These are phyloP conservation scores for Microplitis mediator DNA, from an alignment of 1,140 invertebrate genomes.

Conservation along the genomic window DNA sequence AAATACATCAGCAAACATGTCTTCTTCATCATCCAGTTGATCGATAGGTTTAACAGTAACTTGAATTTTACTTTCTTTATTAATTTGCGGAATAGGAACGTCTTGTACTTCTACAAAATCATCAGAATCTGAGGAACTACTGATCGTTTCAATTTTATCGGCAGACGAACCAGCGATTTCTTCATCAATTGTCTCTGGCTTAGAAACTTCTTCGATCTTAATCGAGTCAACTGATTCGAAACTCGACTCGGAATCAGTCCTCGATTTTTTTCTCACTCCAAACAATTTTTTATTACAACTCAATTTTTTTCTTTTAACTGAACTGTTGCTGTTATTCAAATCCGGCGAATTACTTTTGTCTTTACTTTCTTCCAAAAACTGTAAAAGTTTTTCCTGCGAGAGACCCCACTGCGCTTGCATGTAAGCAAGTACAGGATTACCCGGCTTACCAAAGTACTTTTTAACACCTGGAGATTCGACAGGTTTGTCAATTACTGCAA, in stretches of 20 bases:
- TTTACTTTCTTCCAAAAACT: conserved; percentile 65
- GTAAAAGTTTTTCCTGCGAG: conserved; percentile 69
- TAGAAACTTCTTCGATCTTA: conserved; percentile 10
- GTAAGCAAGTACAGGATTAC: conserved; percentile 65
- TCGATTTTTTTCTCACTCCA: background rate
- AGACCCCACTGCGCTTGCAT: conserved; percentile 78
- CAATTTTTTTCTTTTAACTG: background rate
- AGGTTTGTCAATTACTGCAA: conserved; percentile 27
- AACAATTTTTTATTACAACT: background rate
- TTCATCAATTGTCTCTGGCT: background rate
- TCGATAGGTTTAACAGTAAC: conserved; percentile 47
- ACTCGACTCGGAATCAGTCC: background rate
- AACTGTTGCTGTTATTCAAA: conserved; percentile 8
- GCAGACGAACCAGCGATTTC: background rate
- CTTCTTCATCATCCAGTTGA: conserved; percentile 37
- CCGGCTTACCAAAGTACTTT: conserved; percentile 39
- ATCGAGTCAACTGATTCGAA: background rate
- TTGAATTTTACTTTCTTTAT: conserved; percentile 36
- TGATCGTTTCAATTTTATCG: background rate
- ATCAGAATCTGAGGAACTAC: conserved; percentile 51
- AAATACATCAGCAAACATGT: conserved; percentile 34
- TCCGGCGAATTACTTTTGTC: conserved; percentile 42
- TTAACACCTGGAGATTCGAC: conserved; percentile 38
- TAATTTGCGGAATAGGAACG: conserved; percentile 34
- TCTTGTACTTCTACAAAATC: conserved; percentile 57